phyloP scores from a whole-genome alignment of 2,888 invertebrate species.

The Drosophila putrida region DNA sequence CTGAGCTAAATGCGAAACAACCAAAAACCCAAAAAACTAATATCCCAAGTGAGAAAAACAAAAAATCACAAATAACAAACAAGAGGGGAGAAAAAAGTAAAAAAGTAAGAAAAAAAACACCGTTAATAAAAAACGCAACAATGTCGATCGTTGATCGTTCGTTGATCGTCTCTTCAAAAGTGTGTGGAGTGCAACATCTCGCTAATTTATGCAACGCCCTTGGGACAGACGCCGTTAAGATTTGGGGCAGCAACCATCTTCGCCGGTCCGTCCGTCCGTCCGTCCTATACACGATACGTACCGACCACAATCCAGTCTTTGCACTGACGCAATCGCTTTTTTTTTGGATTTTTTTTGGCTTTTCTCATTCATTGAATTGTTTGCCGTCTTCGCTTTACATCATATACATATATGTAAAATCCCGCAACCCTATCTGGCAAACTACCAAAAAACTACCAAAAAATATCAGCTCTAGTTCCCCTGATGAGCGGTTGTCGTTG shows the following conservation, averaged over 20 bases:
- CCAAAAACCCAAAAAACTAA: conserved; percentile 9
- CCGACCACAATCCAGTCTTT: neutral
- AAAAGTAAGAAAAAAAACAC: too few species aligned
- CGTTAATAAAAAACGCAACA: conserved; percentile 54
- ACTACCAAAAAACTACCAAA: neutral
- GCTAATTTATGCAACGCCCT: conserved; percentile 79
- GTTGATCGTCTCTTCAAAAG: conserved; percentile 6
- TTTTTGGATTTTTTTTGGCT: conserved; percentile 32
- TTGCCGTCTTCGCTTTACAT: conserved; percentile 32
- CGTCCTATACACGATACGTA: neutral
- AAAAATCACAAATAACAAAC: neutral
- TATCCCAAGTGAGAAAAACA: conserved; percentile 3
- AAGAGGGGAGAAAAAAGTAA: neutral
- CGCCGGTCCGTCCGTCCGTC: too few species aligned
- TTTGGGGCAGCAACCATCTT: conserved; percentile 52
- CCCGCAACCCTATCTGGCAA: conserved; percentile 4
- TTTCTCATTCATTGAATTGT: conserved; percentile 62
- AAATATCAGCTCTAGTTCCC: conserved; percentile 34
- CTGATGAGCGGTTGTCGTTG: conserved; percentile 50
- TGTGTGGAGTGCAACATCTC: conserved; percentile 44
- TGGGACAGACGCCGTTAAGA: conserved; percentile 63
- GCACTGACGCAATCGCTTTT: conserved; percentile 44
- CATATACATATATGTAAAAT: conserved; percentile 10
- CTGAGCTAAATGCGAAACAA: conserved; percentile 48
- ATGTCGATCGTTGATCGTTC: conserved; percentile 32